These are phyloP conservation scores for Eudemis profundana DNA, from an alignment of 2,888 invertebrate species.

Conservation along the genomic window DNA sequence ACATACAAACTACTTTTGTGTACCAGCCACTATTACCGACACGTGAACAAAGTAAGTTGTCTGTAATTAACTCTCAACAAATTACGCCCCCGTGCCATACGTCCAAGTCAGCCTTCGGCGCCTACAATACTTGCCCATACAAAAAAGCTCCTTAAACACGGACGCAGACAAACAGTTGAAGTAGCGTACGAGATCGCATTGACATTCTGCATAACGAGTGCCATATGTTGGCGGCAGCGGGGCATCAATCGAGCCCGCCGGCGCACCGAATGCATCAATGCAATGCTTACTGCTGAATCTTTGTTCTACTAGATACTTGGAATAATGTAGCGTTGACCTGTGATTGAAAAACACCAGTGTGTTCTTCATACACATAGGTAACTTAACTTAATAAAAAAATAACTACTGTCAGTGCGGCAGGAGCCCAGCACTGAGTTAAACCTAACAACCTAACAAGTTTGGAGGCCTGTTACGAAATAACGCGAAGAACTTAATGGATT, in stretches of 20 bases:
- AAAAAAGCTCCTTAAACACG: slow-evolving; percentile 69
- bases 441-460: too few relatives aligned
- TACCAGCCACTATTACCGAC: slow-evolving; percentile 5
- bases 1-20: neutral
- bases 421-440: too few relatives aligned
- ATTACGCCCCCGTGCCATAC: slow-evolving; percentile 15
- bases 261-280: slow-evolving; percentile 77
- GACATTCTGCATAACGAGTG: slow-evolving; percentile 82
- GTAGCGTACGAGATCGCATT: slow-evolving; percentile 71
- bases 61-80: slow-evolving; percentile 25
- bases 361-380: too few relatives aligned
- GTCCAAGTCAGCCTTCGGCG: slow-evolving; percentile 26
- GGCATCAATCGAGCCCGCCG: slow-evolving; percentile 79
- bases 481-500: too few relatives aligned
- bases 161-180: slow-evolving; percentile 66
- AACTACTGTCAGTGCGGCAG: too few relatives aligned
- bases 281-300: slow-evolving; percentile 54
- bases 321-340: neutral
- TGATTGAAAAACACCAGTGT: too few relatives aligned
- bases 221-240: slow-evolving; percentile 75
- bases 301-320: slow-evolving; percentile 27
- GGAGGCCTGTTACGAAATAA: too few relatives aligned
- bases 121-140: slow-evolving; percentile 2
- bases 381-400: too few relatives aligned
- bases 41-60: slow-evolving; percentile 9